Percentiles rank a stretch among this genome's conserved stretches.
Conservation (phyloP, 2,113 vertebrate species). For the Crotalus tigris region DNA sequence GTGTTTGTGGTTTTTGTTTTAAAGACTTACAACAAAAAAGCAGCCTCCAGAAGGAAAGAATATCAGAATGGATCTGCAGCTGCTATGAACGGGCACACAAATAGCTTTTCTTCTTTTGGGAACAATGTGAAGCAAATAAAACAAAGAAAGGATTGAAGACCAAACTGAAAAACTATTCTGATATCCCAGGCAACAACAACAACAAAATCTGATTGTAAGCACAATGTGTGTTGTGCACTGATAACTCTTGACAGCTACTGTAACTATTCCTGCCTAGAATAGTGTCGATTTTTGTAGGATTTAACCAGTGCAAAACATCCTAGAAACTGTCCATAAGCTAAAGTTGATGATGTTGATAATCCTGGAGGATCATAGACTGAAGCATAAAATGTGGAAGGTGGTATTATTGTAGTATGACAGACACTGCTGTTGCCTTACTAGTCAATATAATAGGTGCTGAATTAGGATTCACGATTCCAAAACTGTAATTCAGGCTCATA, state of each 20-base stretch:
- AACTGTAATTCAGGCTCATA: slow-evolving; percentile 75
- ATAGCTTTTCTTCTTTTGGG: slow-evolving; percentile 74
- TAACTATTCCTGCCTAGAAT: slow-evolving; percentile 74
- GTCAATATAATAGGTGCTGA: slow-evolving; percentile 83
- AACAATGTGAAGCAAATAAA: slow-evolving; percentile 77
- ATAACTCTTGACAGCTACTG: slow-evolving; percentile 73
- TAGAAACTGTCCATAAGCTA: slow-evolving; percentile 71
- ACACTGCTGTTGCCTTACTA: slow-evolving; percentile 88
- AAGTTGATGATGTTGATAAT: slow-evolving; percentile 61
- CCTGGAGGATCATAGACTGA: slow-evolving; percentile 69
- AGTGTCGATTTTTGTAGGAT: slow-evolving; percentile 73
- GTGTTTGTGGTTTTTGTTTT: slow-evolving; percentile 37
- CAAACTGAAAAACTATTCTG: slow-evolving; percentile 61
- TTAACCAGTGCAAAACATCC: slow-evolving; percentile 73
- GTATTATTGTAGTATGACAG: slow-evolving; percentile 71
- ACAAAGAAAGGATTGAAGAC: slow-evolving; percentile 82
- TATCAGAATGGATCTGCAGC: slow-evolving; percentile 77
- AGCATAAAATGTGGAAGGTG: slow-evolving; percentile 73
- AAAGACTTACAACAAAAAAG: slow-evolving; percentile 91
- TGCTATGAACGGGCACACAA: slow-evolving; percentile 80
- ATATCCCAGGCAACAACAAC: slow-evolving; percentile 55
- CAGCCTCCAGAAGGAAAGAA: slow-evolving; percentile 77
- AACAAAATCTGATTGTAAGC: slow-evolving; percentile 70
- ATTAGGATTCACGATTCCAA: slow-evolving; percentile 75
- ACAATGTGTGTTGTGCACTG: slow-evolving; percentile 72